A percentile compares a stretch with the other conserved stretches of the same genome.
Conservation (phyloP, 1,140 invertebrate genomes). For the Panulirus ornatus region DNA sequence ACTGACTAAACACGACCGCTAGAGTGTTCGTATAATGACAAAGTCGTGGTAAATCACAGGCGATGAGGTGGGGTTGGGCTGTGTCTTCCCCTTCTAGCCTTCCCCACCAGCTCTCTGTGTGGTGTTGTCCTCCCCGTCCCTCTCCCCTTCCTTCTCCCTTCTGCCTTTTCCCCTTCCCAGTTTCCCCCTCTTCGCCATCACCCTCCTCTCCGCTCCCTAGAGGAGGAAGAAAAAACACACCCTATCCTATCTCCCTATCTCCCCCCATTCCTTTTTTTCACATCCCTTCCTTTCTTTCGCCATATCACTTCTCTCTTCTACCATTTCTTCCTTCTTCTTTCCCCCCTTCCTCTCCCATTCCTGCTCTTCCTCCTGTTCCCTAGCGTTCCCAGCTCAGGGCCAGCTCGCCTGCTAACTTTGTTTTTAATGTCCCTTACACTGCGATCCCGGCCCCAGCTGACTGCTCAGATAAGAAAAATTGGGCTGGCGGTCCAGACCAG, state of each 20-base stretch:
- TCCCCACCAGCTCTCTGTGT: too few species aligned
- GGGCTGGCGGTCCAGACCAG: too few species aligned
- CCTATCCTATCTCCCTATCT: background rate
- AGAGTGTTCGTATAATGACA: too few species aligned
- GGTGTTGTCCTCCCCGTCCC: slow-evolving; percentile 20
- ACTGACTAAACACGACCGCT: too few species aligned
- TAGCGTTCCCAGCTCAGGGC: background rate
- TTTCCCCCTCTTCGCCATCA: background rate
- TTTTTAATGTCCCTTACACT: background rate
- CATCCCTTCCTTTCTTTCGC: background rate
- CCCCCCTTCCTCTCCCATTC: too few species aligned
- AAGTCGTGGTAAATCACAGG: too few species aligned
- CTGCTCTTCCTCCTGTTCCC: background rate
- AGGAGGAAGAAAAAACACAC: too few species aligned
- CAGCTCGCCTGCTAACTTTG: background rate
- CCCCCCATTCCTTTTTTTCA: background rate
- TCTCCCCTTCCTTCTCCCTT: slow-evolving; percentile 11
- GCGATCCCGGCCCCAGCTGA: too few species aligned
- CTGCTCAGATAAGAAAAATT: too few species aligned
- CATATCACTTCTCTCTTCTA: background rate
- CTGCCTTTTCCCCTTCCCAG: background rate
- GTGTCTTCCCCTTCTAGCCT: too few species aligned
- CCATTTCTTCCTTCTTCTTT: background rate
- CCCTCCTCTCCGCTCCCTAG: background rate
- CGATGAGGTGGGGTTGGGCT: too few species aligned